Conservation (phyloP, 2,888 invertebrate species). For the Drosophila monieri region DNA sequence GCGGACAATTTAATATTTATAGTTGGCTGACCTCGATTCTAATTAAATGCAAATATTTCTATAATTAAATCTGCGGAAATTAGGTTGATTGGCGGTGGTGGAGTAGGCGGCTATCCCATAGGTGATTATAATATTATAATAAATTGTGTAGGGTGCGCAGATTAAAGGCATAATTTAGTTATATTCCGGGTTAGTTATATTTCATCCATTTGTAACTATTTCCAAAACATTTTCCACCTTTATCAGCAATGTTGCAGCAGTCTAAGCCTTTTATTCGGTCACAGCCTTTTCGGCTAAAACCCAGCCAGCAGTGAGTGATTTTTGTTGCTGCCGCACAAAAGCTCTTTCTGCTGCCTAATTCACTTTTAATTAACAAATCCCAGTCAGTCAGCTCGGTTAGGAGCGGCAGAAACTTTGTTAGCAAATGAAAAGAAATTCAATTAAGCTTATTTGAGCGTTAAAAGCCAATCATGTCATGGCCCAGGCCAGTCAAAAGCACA, state of each 20-base stretch:
- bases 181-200: too few species aligned
- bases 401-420: slow-evolving; percentile 72
- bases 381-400: slow-evolving; percentile 49
- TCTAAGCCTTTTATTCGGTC: neutral
- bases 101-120: neutral
- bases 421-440: slow-evolving; percentile 82
- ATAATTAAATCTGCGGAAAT: slow-evolving; percentile 69
- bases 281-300: slow-evolving; percentile 5
- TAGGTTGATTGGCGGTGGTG: slow-evolving; percentile 11
- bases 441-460: slow-evolving; percentile 85
- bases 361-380: slow-evolving; percentile 80
- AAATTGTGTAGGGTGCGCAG: neutral
- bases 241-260: neutral
- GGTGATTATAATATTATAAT: too few species aligned
- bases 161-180: neutral
- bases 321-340: slow-evolving; percentile 27
- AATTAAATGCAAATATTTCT: slow-evolving; percentile 74
- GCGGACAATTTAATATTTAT: slow-evolving; percentile 74
- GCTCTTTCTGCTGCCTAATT: slow-evolving; percentile 59
- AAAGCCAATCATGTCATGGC: slow-evolving; percentile 83
- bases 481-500: slow-evolving; percentile 61
- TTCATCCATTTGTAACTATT: neutral
- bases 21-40: slow-evolving; percentile 74
- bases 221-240: neutral
- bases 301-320: slow-evolving; percentile 25